These are phyloP conservation scores for Megaustenia siamemsis DNA, from an alignment of 2,888 invertebrate genomes.

Conservation along the genomic window DNA sequence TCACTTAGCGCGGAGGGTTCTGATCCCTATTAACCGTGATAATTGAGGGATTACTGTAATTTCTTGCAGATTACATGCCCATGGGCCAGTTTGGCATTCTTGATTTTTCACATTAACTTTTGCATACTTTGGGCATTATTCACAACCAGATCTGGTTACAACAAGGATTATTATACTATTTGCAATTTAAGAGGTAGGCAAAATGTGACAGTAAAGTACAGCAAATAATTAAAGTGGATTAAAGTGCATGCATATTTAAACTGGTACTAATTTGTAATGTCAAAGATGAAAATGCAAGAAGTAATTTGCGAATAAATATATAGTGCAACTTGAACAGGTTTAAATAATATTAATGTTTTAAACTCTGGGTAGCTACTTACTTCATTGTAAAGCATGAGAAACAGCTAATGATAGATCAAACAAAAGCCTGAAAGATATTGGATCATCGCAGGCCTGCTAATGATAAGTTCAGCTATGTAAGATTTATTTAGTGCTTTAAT, in stretches of 20 bases:
- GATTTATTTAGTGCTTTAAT: too few relatives aligned
- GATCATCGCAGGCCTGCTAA: too few relatives aligned
- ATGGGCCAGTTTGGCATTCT: background rate
- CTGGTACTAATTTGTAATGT: background rate
- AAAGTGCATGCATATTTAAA: background rate
- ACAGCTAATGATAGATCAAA: too few relatives aligned
- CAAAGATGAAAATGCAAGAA: background rate
- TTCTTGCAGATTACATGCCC: too few relatives aligned
- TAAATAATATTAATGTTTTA: too few relatives aligned
- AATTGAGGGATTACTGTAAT: too few relatives aligned
- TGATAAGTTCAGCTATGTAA: too few relatives aligned
- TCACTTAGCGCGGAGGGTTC: too few relatives aligned
- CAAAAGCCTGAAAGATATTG: too few relatives aligned
- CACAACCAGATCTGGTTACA: slow-evolving; percentile 13
- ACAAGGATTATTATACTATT: background rate
- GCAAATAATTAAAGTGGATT: background rate
- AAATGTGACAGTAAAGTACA: background rate
- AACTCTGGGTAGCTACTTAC: too few relatives aligned
- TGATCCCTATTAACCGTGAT: too few relatives aligned
- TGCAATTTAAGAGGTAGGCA: slow-evolving; percentile 3
- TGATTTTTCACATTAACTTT: background rate
- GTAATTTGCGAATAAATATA: background rate
- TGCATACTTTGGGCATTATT: background rate
- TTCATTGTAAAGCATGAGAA: too few relatives aligned
- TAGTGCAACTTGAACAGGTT: background rate